Base-by-base conservation (phyloP, 2,888 invertebrate genomes). In the Trichacis sp. region DNA sequence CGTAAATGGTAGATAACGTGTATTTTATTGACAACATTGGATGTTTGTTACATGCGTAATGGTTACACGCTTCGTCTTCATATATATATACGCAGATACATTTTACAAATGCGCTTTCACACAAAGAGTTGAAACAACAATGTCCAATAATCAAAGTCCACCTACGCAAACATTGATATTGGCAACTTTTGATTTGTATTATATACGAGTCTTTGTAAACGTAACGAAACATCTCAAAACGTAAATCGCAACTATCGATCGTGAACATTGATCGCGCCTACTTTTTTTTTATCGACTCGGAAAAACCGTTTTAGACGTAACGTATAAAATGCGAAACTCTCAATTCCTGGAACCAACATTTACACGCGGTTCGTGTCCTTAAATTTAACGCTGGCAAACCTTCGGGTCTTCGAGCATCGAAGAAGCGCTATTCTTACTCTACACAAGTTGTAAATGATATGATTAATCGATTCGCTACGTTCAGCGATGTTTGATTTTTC, bases 21-120 rank as follows among this genome's bases (percentile, higher is more conserved):
- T 76, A 76, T 81, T 82, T 83, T 83, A 82, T 83, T 83, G 83
- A 83, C 82, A 83, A 83, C 83, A 81, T 81, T 79, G 79, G 78
- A 80, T 83, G 82, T 80, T 78, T 76, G 74, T 83, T 81, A 82
- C 80, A 83, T 79, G 77, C 14, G 9, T 78, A 77, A 77, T 76
- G 74, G 70, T 76, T 81, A 80, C 77, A 82, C 80, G 50, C 54
- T 55, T 78, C 71, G 70, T 74, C 79, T 75, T n/a, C 14, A 40
- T 40, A 40, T 73, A 75, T 80, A 77, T 74, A 77, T 75, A 78
- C 74, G 74, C 76, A 70, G 76, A 77, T 77, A 77, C 80, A 79
- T 79, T 77, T 79, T 78, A 77, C 80, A 78, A 75, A 74, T 73
- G 73, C 70, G 64, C 48, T 70, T 58, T 59, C 40, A 15, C 40